Evolutionary conservation across 2,113 vertebrate species (phyloP).

Genomic region (Thamnaconus septentrionalis): DNA sequence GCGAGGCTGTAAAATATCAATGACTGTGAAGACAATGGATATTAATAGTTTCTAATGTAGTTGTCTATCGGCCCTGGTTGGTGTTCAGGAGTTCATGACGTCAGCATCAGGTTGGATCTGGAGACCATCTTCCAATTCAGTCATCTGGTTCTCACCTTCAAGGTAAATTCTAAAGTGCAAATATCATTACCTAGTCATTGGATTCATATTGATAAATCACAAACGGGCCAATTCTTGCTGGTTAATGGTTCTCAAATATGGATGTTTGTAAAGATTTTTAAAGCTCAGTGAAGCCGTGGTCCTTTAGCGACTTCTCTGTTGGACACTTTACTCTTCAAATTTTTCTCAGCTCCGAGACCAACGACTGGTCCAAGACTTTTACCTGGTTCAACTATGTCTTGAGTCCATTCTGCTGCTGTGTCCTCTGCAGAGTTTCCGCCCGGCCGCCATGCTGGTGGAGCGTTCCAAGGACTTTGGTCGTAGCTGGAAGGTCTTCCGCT

Average conservation of each 20-base stretch:
- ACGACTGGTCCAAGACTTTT: not conserved
- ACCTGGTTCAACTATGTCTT: not conserved
- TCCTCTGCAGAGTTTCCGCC: conserved; percentile 82
- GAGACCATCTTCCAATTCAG: conserved; percentile 90
- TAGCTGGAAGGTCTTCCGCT: conserved; percentile 84
- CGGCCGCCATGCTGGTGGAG: conserved; percentile 89
- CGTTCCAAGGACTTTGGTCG: conserved; percentile 82
- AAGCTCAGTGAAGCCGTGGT: too few species aligned
- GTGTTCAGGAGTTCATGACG: conserved; percentile 81
- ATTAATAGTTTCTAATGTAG: not conserved
- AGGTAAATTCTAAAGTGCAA: conserved; percentile 74
- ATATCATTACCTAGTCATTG: too few species aligned
- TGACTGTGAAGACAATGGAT: too few species aligned
- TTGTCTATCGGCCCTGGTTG: too few species aligned
- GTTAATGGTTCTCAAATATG: too few species aligned
- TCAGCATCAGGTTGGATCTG: conserved; percentile 86
- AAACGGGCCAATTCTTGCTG: too few species aligned
- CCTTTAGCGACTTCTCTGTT: too few species aligned
- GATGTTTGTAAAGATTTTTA: too few species aligned
- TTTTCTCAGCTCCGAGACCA: too few species aligned
- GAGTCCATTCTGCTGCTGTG: not conserved
- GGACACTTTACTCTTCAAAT: too few species aligned
- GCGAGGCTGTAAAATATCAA: too few species aligned
- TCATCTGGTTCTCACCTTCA: conserved; percentile 89
- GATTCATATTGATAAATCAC: too few species aligned